Percentiles rank a stretch among this genome's conserved stretches.
Conservation (phyloP, 1,140 invertebrate species). For the Proctacanthus coquilletti region DNA sequence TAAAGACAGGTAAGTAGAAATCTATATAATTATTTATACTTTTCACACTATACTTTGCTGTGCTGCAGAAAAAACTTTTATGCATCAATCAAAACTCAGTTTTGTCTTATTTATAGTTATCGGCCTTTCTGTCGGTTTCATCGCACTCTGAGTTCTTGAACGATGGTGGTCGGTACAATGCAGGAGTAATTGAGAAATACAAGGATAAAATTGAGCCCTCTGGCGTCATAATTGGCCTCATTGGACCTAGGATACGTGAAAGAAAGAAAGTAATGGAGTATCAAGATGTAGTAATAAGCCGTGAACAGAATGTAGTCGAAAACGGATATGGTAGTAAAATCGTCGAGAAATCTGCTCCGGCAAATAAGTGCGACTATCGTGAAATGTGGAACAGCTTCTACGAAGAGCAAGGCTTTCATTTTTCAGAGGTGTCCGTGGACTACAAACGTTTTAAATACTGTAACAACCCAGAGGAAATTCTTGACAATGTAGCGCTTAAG, state of each 20-base stretch:
- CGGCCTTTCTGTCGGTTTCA: not conserved
- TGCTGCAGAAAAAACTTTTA: no score
- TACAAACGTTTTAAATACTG: not conserved
- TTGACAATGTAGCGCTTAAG: not conserved
- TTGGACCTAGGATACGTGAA: not conserved
- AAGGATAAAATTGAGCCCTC: not conserved
- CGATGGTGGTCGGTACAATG: not conserved
- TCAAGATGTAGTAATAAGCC: not conserved
- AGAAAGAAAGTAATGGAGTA: not conserved
- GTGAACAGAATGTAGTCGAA: not conserved
- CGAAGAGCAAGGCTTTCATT: not conserved
- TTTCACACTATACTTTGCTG: no score
- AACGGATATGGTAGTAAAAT: not conserved
- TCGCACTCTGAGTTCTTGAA: not conserved
- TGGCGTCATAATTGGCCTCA: not conserved
- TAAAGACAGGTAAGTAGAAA: no score
- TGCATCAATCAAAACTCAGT: no score
- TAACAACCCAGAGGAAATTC: not conserved
- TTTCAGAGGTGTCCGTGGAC: not conserved
- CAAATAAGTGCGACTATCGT: not conserved
- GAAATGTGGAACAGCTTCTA: not conserved
- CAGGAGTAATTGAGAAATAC: not conserved
- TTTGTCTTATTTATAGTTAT: no score
- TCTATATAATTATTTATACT: no score
- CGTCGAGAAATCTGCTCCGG: not conserved